A percentile compares a stretch with the other conserved stretches of the same genome.
Evolutionary conservation across 2,113 vertebrate genomes (phyloP).

Genomic region (Prinia subflava): DNA sequence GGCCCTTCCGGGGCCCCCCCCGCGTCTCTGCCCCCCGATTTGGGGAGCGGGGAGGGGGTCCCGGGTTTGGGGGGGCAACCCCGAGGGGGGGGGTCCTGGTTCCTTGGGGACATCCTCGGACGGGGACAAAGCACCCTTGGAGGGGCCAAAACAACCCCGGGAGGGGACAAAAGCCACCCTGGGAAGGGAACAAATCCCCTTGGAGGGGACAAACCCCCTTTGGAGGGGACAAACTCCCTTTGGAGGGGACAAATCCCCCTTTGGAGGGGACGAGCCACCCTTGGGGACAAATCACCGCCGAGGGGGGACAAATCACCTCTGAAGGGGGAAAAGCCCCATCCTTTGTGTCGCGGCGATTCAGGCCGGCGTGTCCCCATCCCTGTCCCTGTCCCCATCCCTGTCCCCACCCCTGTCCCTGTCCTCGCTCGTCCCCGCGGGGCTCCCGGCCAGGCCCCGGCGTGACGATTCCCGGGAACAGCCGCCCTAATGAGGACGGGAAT

Average conservation of each 20-base stretch:
- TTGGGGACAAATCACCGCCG: background rate
- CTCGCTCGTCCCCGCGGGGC: background rate
- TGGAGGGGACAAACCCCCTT: no score
- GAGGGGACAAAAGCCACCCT: background rate
- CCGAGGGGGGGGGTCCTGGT: background rate
- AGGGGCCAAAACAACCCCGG: background rate
- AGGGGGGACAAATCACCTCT: background rate
- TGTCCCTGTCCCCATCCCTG: background rate
- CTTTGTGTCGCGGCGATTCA: background rate
- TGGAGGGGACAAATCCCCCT: no score
- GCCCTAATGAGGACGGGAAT: slow-evolving; percentile 33
- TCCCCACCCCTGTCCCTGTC: background rate
- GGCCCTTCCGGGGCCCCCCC: background rate
- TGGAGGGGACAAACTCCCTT: background rate
- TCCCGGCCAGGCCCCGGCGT: background rate
- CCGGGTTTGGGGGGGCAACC: background rate
- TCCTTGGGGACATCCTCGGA: background rate
- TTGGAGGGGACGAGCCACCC: no score
- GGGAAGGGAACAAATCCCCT: no score
- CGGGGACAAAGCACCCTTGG: background rate
- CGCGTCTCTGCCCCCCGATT: accelerated
- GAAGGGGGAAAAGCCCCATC: background rate
- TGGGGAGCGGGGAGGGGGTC: background rate
- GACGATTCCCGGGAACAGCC: background rate
- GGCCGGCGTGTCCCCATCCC: background rate